Conservation (phyloP, 2,888 invertebrate genomes). For the Latrodectus elegans region DNA sequence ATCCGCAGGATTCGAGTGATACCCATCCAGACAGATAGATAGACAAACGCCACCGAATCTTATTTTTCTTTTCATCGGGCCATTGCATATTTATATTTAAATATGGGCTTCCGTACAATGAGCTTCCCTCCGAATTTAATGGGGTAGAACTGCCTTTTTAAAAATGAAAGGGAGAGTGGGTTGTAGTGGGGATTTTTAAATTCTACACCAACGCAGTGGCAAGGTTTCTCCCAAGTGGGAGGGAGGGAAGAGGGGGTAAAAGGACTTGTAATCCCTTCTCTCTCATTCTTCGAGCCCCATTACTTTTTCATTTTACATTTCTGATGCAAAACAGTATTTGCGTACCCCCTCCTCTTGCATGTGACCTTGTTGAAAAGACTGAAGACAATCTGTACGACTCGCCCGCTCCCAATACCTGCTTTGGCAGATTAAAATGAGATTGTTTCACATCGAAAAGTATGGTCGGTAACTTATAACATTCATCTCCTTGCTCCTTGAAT, state of each 20-base stretch:
- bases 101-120: conserved; percentile 23
- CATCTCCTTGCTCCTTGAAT: conserved; percentile 19
- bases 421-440: conserved; percentile 54
- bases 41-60: too few relatives aligned
- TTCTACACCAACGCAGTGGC: conserved; percentile 17
- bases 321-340: conserved; percentile 40
- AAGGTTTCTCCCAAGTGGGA: conserved; percentile 40
- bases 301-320: conserved; percentile 37
- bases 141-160: not conserved
- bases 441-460: conserved; percentile 31
- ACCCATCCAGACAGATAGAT: too few relatives aligned
- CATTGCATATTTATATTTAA: conserved; percentile 31
- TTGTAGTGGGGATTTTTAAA: conserved; percentile 11
- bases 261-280: conserved; percentile 57
- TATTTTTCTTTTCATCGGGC: too few relatives aligned
- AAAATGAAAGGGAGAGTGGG: not conserved
- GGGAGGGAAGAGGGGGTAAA: conserved; percentile 9
- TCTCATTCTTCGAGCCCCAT: conserved; percentile 34
- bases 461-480: not conserved
- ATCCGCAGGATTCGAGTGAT: too few relatives aligned
- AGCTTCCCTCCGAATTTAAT: conserved; percentile 26
- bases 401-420: conserved; percentile 4
- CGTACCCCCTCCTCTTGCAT: conserved; percentile 11
- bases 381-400: conserved; percentile 50
- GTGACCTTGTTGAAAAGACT: conserved; percentile 10